These are phyloP conservation scores for Selenia dentaria DNA, from an alignment of 2,888 invertebrate genomes.

Conservation along the genomic window DNA sequence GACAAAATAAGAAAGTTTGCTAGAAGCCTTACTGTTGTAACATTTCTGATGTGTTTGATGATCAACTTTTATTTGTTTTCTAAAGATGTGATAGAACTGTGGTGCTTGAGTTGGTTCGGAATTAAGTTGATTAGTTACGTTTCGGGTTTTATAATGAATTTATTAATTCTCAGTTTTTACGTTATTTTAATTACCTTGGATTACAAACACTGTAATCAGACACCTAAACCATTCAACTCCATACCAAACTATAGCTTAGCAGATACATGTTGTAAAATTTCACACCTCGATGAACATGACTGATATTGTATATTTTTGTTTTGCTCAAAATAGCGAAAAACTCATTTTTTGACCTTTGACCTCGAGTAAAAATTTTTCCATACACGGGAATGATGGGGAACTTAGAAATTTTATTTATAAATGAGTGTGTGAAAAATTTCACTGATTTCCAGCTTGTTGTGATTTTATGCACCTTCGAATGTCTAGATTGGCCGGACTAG, in stretches of 20 bases:
- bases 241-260: constrained; percentile 51
- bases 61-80: constrained; percentile 68
- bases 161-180: constrained; percentile 61
- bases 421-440: no score
- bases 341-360: no score
- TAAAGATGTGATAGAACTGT: constrained; percentile 62
- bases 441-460: no score
- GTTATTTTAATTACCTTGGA: constrained; percentile 57
- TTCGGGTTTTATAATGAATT: constrained; percentile 63
- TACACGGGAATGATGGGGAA: no score
- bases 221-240: constrained; percentile 36
- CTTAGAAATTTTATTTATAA: no score
- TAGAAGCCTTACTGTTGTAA: constrained; percentile 63
- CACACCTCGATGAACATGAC: constrained; percentile 7
- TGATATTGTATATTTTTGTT: background rate
- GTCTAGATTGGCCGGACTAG: no score
- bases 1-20: constrained; percentile 69
- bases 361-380: no score
- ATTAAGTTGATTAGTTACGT: constrained; percentile 55
- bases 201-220: constrained; percentile 50
- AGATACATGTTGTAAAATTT: constrained; percentile 26
- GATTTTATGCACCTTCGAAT: no score
- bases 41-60: constrained; percentile 67
- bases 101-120: constrained; percentile 52
- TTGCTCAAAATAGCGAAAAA: no score